phyloP scores from a whole-genome alignment of 2,797 vertebrate species.

The Anisognathus igniventris region DNA sequence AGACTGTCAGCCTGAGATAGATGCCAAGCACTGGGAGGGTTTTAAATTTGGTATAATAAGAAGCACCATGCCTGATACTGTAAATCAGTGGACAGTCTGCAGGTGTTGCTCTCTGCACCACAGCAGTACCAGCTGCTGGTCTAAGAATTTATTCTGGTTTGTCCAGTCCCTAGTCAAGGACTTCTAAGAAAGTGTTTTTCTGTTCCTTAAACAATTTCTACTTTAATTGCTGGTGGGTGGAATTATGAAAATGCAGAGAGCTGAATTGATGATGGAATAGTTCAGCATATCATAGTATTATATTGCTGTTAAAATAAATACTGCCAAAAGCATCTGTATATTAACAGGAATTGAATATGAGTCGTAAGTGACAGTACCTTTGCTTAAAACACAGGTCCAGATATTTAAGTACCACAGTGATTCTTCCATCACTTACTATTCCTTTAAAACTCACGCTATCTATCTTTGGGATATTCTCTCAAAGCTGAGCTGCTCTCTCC shows the following conservation, averaged over 20 bases:
- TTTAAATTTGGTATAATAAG: neutral
- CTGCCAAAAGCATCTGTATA: neutral
- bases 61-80: neutral
- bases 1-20: neutral
- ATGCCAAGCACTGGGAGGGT: neutral
- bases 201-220: neutral
- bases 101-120: too few relatives aligned
- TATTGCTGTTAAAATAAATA: neutral
- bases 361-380: fast-evolving
- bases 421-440: neutral
- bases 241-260: neutral
- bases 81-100: neutral
- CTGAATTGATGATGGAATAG: neutral
- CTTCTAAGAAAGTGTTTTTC: neutral
- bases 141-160: neutral
- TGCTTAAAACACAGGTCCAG: neutral
- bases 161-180: neutral
- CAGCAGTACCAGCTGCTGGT: neutral
- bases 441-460: neutral
- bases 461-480: neutral
- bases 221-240: neutral
- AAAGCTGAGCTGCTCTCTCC: neutral
- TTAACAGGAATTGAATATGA: neutral
- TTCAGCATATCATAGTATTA: neutral
- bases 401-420: fast-evolving